Base-by-base conservation (phyloP, 2,113 vertebrate genomes). In the Lagopus muta region DNA sequence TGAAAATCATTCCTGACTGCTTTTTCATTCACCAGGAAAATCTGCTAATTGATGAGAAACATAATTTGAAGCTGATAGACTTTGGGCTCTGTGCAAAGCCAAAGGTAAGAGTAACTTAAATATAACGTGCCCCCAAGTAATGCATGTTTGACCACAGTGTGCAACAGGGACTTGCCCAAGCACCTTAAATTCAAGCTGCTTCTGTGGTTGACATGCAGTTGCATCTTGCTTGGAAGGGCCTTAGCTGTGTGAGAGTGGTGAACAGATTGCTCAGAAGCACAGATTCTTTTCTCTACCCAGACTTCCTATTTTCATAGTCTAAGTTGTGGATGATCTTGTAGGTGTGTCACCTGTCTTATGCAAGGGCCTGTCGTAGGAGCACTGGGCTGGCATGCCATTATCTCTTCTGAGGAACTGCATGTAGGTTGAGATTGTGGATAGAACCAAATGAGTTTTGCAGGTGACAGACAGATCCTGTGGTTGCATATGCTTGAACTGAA, bases 61-160 rank as follows among this genome's bases (percentile, higher is more conserved):
- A 98, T 90, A 99, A 99, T 94, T 94, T 99, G 89, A 99, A 99
- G 93, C 98, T 99, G 91, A 99, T 99, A 93, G 99, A 99, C 93
- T 99, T 99, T 88, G 99, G 99, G 66, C 98, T 99, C 38, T 99
- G 99, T 96, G 99, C 99, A 89, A 99, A 99, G 97, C 99, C 99
- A 10, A 99, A 99, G 98, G 99, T 99, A 98, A 92, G 91, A 62
- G 8, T 50, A 24, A 74, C 13, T 50, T 61, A 20, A 50, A n/a
- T 92, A 4, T 38, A n/a, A 5, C 0, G 0, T 4, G 6, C 8
- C 6, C 13, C 16, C 13, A 15, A 43, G 58, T 50, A 20, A 4
- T 22, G 13, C 8, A 4, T 6, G 8, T 1, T 0, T 66, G 27
- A 69, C 18, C 65, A 52, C 19, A 17, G 34, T 19, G 20, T 19